These are phyloP conservation scores for Koerneria pararmatus DNA, from an alignment of 2,888 invertebrate species.

Conservation along the genomic window DNA sequence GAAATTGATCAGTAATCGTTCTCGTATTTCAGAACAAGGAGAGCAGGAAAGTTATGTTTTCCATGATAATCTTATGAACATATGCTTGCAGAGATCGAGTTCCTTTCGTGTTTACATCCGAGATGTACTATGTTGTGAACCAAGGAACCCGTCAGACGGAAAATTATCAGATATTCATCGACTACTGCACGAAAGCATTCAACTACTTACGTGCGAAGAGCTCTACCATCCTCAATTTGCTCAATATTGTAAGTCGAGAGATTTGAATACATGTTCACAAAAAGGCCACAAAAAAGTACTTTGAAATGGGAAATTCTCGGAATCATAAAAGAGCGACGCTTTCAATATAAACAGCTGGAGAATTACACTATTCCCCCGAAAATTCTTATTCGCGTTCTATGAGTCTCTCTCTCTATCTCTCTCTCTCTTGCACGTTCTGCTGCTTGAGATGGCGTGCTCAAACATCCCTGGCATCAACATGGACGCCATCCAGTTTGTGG, in stretches of 20 bases:
- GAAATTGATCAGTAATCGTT: background rate
- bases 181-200: constrained; percentile 93
- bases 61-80: no score
- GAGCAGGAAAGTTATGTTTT: no score
- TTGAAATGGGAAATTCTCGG: background rate
- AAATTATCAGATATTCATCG: constrained; percentile 92
- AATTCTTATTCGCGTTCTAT: no score
- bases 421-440: background rate
- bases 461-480: constrained; percentile 86
- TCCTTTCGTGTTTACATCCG: constrained; percentile 92
- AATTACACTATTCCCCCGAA: no score
- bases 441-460: constrained; percentile 78
- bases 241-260: constrained; percentile 74
- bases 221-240: constrained; percentile 81
- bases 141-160: constrained; percentile 28
- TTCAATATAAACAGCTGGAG: no score
- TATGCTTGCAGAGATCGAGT: constrained; percentile 80
- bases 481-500: constrained; percentile 86
- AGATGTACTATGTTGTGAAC: constrained; percentile 96
- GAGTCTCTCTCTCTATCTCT: no score
- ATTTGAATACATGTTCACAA: background rate
- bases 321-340: background rate
- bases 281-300: background rate
- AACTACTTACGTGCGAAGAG: constrained; percentile 87
- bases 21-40: no score